Conservation (phyloP, 1,140 invertebrate species). For the Pentalonia nigronervosa region DNA sequence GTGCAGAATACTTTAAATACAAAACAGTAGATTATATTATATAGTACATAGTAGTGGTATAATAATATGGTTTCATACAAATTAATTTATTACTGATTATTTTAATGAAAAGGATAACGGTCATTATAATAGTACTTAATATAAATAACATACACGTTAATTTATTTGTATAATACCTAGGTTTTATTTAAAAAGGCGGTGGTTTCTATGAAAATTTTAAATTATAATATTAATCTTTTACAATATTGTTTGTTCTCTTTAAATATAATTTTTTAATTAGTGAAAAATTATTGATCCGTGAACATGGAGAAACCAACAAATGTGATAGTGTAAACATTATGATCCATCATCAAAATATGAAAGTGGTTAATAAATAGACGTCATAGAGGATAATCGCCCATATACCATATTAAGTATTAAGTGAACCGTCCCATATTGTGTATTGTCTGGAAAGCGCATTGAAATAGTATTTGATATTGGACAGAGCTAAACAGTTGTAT, state of each 20-base stretch:
- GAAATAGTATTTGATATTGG: neutral
- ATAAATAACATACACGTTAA: neutral
- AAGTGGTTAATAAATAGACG: constrained; percentile 1
- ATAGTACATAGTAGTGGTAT: neutral
- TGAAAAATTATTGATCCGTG: neutral
- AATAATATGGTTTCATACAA: neutral
- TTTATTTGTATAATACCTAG: neutral
- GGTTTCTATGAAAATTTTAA: neutral
- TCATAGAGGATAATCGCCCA: neutral
- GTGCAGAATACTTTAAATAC: neutral
- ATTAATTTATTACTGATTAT: neutral
- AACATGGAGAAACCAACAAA: neutral
- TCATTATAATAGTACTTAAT: neutral
- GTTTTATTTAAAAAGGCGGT: neutral
- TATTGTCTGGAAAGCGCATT: neutral
- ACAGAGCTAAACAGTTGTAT: neutral
- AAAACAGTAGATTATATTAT: neutral
- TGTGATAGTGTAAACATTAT: neutral
- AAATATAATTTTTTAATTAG: neutral
- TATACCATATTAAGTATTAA: constrained; percentile 1
- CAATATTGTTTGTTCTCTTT: neutral
- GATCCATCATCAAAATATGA: constrained; percentile 8
- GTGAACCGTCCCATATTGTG: neutral
- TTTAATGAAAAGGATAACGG: neutral
- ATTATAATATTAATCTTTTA: neutral